Conservation (phyloP, 1,140 invertebrate genomes). For the Steinernema feltiae region DNA sequence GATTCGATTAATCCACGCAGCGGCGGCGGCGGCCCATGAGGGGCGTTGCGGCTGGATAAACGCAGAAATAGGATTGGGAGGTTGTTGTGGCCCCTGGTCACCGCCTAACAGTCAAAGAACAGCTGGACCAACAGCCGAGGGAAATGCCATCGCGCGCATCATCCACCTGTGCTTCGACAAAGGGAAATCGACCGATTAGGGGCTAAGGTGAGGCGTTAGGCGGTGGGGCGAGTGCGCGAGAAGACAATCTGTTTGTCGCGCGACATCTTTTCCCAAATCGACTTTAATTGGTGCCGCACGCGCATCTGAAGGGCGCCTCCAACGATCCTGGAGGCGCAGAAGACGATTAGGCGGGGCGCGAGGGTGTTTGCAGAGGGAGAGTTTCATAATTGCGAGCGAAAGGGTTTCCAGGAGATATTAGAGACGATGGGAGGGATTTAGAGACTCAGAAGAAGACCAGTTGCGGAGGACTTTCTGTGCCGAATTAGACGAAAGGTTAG, state of each 20-base stretch:
- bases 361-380: neutral
- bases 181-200: neutral
- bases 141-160: neutral
- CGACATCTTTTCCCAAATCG: neutral
- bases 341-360: neutral
- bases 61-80: neutral
- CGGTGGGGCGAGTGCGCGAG: neutral
- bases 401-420: neutral
- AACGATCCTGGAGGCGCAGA: neutral
- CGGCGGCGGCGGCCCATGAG: neutral
- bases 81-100: neutral
- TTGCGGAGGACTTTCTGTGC: too few species aligned
- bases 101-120: neutral
- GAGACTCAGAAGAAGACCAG: neutral
- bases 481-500: too few species aligned
- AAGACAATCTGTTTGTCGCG: slow-evolving; percentile 10
- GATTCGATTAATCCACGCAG: slow-evolving; percentile 11
- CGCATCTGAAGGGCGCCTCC: neutral
- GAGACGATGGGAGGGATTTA: neutral
- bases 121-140: neutral
- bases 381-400: neutral
- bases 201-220: neutral
- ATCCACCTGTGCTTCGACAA: neutral
- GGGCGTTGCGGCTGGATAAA: slow-evolving; percentile 14
- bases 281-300: neutral